Evolutionary conservation across 2,113 vertebrate genomes (phyloP), one percentile per base, ranked within the genome.

Genomic region (Protomyctophum bolini): DNA sequence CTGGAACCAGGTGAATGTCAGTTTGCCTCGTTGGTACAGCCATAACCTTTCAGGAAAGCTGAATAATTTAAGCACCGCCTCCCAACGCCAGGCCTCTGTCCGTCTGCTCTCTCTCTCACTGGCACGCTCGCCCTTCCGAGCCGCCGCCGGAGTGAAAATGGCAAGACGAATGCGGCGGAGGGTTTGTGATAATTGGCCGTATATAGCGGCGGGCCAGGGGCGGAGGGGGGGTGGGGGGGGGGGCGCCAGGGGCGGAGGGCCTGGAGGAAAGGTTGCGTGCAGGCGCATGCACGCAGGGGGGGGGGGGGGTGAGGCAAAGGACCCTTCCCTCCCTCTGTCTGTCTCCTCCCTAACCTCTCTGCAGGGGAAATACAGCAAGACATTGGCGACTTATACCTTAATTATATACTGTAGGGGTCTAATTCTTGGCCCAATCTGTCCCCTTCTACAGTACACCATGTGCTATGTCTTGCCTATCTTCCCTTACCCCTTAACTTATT

Each of bases 1-100:
- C 33, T 33, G 73, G 88, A 87, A 87, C 82, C 70, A 75, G 84
- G 89, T 89, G 91, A 93, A 93, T 92, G 91, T 93, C 90, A 91
- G 90, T 84, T 86, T 29, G 68, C 77, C 81, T 87, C 81, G 74
- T 82, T 47, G 79, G 82, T 74, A 71, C 81, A 87, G 85, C 81
- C 83, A 83, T 93, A 92, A 92, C 92, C 92, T 93, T 93, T 93
- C 86, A 79, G 86, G 83, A 82, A 81, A 88, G 87, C 90, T 94
- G 92, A 93, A 94, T 93, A 91, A 93, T 93, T 94, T 90, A 93
- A 90, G 82, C 86, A 71, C 78, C 77, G 80, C 84, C 88, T 91
- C 88, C 88, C 89, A 90, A 88, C 89, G 87, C 80, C 83, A 76
- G 87, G 82, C 83, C 85, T 88, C 77, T 74, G 63, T 46, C 41